Conservation (phyloP, 2,888 invertebrate genomes). For the Hyposoter dolosus region DNA sequence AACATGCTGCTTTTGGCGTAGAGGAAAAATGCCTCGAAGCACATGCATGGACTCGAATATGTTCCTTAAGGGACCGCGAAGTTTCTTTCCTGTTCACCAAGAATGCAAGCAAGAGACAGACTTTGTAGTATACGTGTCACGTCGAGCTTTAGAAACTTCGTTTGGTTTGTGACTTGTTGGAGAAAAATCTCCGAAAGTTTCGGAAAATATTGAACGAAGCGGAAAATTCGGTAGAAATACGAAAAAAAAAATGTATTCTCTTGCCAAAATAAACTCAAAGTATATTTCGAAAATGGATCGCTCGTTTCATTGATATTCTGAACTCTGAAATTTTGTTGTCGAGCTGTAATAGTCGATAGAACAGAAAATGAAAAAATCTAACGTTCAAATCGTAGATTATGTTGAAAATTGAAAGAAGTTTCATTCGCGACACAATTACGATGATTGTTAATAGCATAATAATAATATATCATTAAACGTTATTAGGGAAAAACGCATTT, state of each 20-base stretch:
- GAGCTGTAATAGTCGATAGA: not conserved
- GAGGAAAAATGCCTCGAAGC: slow-evolving; percentile 25
- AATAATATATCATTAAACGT: not conserved
- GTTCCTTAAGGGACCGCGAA: slow-evolving; percentile 35
- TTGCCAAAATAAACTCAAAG: not conserved
- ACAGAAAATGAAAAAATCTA: not conserved
- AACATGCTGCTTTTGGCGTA: slow-evolving; percentile 11
- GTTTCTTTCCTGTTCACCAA: slow-evolving; percentile 41
- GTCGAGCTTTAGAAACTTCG: slow-evolving; percentile 47
- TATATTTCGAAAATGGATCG: not conserved
- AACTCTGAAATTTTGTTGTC: not conserved
- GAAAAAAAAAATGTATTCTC: not conserved
- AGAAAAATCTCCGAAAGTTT: slow-evolving; percentile 23
- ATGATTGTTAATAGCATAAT: not conserved
- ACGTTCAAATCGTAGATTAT: not conserved
- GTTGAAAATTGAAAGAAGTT: not conserved
- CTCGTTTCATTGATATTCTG: not conserved
- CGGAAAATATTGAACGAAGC: not conserved
- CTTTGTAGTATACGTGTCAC: slow-evolving; percentile 26
- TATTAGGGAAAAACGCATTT: slow-evolving; percentile 4
- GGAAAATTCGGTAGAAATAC: not conserved
- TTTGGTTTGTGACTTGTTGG: not conserved
- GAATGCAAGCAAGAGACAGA: slow-evolving; percentile 27
- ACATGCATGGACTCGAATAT: slow-evolving; percentile 19
- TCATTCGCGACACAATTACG: not conserved